Base-by-base conservation (phyloP, 2,113 vertebrate genomes). In the Alligator sinensis region DNA sequence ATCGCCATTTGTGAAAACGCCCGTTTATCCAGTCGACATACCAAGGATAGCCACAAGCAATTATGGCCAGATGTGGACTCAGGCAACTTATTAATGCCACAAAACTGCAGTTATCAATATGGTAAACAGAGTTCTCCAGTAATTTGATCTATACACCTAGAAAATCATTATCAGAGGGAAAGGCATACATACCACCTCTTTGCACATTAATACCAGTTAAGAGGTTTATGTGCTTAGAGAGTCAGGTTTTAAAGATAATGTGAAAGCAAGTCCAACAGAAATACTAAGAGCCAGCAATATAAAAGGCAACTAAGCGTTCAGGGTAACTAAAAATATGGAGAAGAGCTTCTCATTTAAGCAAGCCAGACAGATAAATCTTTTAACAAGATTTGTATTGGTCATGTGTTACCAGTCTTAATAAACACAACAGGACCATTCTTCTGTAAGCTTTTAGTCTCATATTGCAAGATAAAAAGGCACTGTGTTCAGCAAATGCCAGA, bases 341-440 rank as follows among this genome's bases (percentile, higher is more conserved):
- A 92, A 59, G 84, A 93, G 86, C 68, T 54, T 79, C 77, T 95
- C 81, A 82, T 91, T 96, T 86, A 81, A 95, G 63, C 90, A 88
- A 88, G 91, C 80, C 83, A 93, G 90, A 96, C 91, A 97, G 97
- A 96, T 94, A 93, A 86, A 96, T 93, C 94, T 95, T 87, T 89
- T 96, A 96, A 97, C 91, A 93, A 97, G 96, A 97, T 92, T 96
- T 94, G 78, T 92, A 91, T 81, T 96, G 96, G 94, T 96, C 96
- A 95, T 87, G 80, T 89, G 94, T 92, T 94, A 76, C 85, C 85
- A 92, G 92, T 24, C 86, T 88, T 91, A 96, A 96, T 62, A 96
- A 95, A 97, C 90, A 96, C 85, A 96, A 97, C 95, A 92, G 82
- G 84, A 83, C 87, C 84, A 93, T 95, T 98, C 90, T 97, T 97